Conservation (phyloP, 2,797 vertebrate species). For the Sebastes miniatus region DNA sequence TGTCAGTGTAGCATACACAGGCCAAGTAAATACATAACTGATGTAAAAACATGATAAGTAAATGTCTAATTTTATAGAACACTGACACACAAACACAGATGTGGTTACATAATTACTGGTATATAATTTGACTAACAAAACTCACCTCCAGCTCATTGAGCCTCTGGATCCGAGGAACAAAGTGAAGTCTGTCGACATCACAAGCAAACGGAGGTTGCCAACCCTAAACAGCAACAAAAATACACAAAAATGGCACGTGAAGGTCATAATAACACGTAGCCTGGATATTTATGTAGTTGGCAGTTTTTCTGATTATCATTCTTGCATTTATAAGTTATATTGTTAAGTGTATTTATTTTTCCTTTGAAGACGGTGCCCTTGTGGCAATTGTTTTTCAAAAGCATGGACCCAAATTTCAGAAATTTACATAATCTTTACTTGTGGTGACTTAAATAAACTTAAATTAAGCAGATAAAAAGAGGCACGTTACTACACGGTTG, state of each 20-base stretch:
- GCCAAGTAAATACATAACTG: not conserved
- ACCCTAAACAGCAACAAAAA: conserved; percentile 80
- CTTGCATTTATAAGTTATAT: not conserved
- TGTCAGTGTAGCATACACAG: not conserved
- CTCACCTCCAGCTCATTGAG: conserved; percentile 97
- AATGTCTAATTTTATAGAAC: not conserved
- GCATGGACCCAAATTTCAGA: not conserved
- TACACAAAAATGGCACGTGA: conserved; percentile 1
- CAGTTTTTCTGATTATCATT: not conserved
- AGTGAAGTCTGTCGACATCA: conserved; percentile 96
- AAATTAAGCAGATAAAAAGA: not conserved
- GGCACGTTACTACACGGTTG: not conserved
- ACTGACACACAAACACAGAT: not conserved
- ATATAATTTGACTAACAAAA: conserved; percentile 22
- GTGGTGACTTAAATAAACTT: not conserved
- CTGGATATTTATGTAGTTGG: not conserved
- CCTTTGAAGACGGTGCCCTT: not conserved
- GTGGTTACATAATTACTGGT: not conserved
- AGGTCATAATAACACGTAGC: not conserved
- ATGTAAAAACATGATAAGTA: not conserved
- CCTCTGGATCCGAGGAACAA: conserved; percentile 97
- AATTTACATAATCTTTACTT: not conserved
- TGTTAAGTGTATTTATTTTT: not conserved
- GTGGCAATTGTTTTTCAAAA: not conserved
- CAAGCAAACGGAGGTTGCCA: conserved; percentile 99